phyloP scores from a whole-genome alignment of 2,888 invertebrate species.

The Thalpophila matura region DNA sequence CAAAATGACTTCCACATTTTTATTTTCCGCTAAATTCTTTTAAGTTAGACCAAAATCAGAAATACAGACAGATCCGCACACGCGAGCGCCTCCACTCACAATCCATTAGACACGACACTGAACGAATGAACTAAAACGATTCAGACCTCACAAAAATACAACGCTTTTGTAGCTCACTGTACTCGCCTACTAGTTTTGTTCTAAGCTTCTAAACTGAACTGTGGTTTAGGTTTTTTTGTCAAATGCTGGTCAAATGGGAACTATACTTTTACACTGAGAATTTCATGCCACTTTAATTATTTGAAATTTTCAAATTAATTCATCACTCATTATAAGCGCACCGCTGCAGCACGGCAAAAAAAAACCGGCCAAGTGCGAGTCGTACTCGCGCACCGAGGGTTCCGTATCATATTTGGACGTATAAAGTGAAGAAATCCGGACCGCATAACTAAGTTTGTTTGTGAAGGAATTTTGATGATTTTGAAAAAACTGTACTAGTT shows the following conservation, averaged over 20 bases:
- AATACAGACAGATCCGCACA: constrained; percentile 74
- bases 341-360: too few species aligned
- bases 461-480: too few species aligned
- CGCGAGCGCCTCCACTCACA: constrained; percentile 79
- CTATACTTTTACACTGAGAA: not conserved
- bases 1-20: too few species aligned
- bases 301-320: too few species aligned
- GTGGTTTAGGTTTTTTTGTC: not conserved
- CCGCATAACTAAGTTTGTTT: too few species aligned
- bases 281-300: not conserved
- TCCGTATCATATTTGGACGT: too few species aligned
- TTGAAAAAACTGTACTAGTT: too few species aligned
- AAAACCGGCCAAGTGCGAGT: too few species aligned
- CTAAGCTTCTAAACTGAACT: constrained; percentile 22
- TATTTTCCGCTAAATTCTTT: not conserved
- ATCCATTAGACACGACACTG: constrained; percentile 81
- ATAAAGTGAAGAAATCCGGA: too few species aligned
- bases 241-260: not conserved
- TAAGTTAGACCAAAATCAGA: constrained; percentile 43
- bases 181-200: constrained; percentile 45
- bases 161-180: constrained; percentile 63
- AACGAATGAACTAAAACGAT: constrained; percentile 77
- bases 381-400: too few species aligned
- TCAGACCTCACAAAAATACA: constrained; percentile 70
- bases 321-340: too few species aligned